Evolutionary conservation across 2,888 invertebrate genomes (phyloP).

Genomic region (Cephus rjabovi): DNA sequence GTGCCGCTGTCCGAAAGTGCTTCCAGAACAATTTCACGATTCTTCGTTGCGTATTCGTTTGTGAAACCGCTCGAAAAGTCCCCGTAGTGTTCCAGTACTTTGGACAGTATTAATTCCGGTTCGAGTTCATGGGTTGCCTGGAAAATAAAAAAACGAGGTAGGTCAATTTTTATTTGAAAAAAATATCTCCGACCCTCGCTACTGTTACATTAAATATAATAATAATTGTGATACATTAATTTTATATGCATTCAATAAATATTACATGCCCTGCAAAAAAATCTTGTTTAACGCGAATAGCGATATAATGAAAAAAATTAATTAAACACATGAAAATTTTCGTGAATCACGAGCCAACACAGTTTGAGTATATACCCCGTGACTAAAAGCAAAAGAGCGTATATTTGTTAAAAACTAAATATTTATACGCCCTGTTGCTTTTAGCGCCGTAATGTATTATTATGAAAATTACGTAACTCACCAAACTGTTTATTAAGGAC

Average conservation of each 20-base stretch:
- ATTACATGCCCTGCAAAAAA: background rate
- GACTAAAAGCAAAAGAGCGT: too few species aligned
- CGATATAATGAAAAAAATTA: too few species aligned
- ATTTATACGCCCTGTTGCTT: too few species aligned
- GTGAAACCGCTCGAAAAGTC: conserved; percentile 70
- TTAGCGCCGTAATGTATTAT: too few species aligned
- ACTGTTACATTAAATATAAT: background rate
- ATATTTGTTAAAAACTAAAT: too few species aligned
- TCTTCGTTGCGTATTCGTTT: conserved; percentile 71
- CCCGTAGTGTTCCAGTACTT: conserved; percentile 58
- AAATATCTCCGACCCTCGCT: background rate
- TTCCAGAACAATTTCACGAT: conserved; percentile 85
- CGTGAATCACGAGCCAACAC: too few species aligned
- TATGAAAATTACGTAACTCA: background rate
- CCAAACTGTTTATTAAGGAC: background rate
- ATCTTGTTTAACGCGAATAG: too few species aligned
- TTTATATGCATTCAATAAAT: background rate
- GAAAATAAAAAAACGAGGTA: background rate
- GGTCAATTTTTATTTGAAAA: background rate
- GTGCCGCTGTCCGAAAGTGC: conserved; percentile 91
- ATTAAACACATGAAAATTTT: too few species aligned
- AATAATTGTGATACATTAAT: background rate
- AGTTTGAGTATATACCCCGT: too few species aligned
- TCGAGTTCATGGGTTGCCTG: conserved; percentile 62
- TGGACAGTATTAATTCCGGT: conserved; percentile 53